These are phyloP conservation scores for Rhinatrema bivittatum DNA, from an alignment of 2,797 vertebrate genomes.

Conservation along the genomic window DNA sequence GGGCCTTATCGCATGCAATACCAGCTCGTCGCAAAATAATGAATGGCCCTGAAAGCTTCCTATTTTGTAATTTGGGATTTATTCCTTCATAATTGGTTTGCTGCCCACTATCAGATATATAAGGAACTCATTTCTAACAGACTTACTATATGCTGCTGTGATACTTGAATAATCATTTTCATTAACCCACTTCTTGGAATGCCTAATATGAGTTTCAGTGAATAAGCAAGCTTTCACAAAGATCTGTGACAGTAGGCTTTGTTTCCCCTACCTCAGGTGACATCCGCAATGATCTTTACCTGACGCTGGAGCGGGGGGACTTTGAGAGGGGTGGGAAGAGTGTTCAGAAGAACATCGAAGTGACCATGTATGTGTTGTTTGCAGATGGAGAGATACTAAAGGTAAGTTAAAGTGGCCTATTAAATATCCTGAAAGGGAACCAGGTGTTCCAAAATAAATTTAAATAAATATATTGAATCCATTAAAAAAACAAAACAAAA, in stretches of 20 bases:
- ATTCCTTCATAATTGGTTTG: too few species aligned
- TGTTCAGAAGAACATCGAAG: constrained; percentile 97
- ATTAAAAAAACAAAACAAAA: not conserved
- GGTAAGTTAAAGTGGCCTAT: constrained; percentile 67
- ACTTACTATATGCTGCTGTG: constrained; percentile 26
- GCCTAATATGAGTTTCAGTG: too few species aligned
- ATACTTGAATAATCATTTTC: constrained; percentile 33
- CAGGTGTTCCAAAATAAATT: too few species aligned
- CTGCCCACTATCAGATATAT: too few species aligned
- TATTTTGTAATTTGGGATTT: too few species aligned
- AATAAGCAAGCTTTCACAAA: too few species aligned
- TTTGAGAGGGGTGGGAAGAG: constrained; percentile 97
- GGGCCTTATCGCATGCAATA: too few species aligned
- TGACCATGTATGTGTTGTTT: constrained; percentile 93
- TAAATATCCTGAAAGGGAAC: too few species aligned
- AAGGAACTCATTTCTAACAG: constrained; percentile 47
- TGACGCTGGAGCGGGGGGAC: constrained; percentile 90
- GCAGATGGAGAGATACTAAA: constrained; percentile 94
- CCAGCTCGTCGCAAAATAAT: too few species aligned
- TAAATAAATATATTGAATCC: too few species aligned
- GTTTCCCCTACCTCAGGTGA: constrained; percentile 64
- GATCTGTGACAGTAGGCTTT: too few species aligned
- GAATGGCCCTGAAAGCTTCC: too few species aligned
- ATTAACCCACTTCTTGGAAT: constrained; percentile 64
- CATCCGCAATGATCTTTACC: constrained; percentile 90